Evolutionary conservation across 2,113 vertebrate species (phyloP).

Genomic region (Pseudolaguvia tuberculata): DNA sequence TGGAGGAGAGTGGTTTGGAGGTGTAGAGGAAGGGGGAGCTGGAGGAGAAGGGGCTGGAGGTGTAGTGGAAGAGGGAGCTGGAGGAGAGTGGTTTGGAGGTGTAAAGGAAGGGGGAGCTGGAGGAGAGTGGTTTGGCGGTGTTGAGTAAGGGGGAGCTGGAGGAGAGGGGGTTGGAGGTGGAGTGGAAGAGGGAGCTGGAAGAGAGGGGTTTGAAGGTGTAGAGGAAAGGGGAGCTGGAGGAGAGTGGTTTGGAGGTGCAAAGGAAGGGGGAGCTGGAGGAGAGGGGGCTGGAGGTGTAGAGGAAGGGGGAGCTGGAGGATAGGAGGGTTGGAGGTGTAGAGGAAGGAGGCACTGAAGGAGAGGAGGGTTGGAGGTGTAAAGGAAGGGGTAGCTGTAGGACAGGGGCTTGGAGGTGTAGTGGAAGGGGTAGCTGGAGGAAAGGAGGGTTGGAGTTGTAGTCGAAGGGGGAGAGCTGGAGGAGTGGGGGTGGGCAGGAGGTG

Average conservation of each 20-base stretch:
- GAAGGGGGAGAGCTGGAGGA: constrained; percentile 12
- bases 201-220: too few relatives aligned
- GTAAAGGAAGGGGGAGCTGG: constrained; percentile 26
- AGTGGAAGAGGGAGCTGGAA: constrained; percentile 22
- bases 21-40: constrained; percentile 25
- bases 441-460: too few relatives aligned
- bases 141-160: constrained; percentile 8
- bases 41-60: too few relatives aligned
- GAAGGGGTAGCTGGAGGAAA: constrained; percentile 25
- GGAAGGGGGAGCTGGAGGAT: constrained; percentile 8
- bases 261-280: constrained; percentile 26
- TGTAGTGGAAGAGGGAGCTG: constrained; percentile 1
- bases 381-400: constrained; percentile 8
- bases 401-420: constrained; percentile 33
- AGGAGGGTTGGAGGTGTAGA: constrained; percentile 32
- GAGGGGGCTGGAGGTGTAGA: too few relatives aligned
- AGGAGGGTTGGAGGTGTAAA: too few relatives aligned
- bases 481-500: constrained; percentile 28
- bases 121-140: too few relatives aligned
- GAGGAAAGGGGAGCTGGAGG: constrained; percentile 11
- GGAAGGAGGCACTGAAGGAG: constrained; percentile 24
- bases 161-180: constrained; percentile 34
- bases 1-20: constrained; percentile 34
- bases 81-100: constrained; percentile 33
- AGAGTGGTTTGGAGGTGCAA: constrained; percentile 33